A percentile compares a stretch with the other conserved stretches of the same genome.
Evolutionary conservation across 2,888 invertebrate species (phyloP).

Genomic region (Cheilosia pagana): DNA sequence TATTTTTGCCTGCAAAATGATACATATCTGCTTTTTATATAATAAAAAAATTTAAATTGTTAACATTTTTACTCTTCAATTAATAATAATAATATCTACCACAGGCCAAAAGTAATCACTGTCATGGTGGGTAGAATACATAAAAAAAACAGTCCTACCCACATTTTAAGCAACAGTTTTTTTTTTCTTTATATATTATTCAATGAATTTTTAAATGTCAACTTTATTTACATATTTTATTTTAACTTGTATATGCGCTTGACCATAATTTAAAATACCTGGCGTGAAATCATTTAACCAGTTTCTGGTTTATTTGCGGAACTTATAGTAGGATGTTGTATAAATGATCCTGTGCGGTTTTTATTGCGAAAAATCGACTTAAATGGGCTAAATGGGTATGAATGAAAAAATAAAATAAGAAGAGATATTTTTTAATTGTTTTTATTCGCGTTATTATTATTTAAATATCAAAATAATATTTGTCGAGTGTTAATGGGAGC

Average conservation of each 20-base stretch:
- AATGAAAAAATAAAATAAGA: not conserved
- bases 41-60: not conserved
- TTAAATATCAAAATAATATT: conserved; percentile 36
- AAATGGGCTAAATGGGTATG: not conserved
- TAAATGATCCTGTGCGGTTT: conserved; percentile 37
- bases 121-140: not conserved
- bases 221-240: conserved; percentile 56
- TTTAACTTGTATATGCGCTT: not conserved
- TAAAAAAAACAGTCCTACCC: not conserved
- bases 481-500: not conserved
- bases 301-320: conserved; percentile 5
- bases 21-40: not conserved
- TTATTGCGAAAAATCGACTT: conserved; percentile 43
- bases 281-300: conserved; percentile 35
- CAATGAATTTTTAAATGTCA: conserved; percentile 62
- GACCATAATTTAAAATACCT: conserved; percentile 27
- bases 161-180: conserved; percentile 30
- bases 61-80: conserved; percentile 8
- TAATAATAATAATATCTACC: conserved; percentile 12
- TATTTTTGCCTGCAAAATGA: not conserved
- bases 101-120: conserved; percentile 15
- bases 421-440: conserved; percentile 1
- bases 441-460: not conserved
- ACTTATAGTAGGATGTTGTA: not conserved
- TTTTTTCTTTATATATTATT: conserved; percentile 17